Percentiles rank a stretch among this genome's conserved stretches.
Conservation (phyloP, 1,140 invertebrate species). For the Leptonema lineaticorne region DNA sequence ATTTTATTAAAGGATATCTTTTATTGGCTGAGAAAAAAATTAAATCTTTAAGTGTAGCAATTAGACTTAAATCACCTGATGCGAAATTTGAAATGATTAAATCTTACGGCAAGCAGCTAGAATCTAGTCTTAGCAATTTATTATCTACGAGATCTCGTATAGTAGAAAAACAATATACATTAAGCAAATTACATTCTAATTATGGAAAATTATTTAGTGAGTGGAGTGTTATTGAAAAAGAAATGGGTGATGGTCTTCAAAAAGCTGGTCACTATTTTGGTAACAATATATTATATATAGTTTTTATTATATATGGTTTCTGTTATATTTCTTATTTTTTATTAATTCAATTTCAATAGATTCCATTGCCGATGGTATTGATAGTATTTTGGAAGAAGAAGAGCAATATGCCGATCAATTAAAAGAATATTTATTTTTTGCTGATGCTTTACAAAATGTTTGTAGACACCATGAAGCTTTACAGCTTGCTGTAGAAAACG, state of each 20-base stretch:
- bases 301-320: background rate
- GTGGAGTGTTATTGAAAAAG: constrained; percentile 82
- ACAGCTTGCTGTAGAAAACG: constrained; percentile 71
- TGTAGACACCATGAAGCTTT: constrained; percentile 73
- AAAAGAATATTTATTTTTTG: constrained; percentile 81
- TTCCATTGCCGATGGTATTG: constrained; percentile 75
- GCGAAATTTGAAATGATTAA: constrained; percentile 75
- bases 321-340: background rate
- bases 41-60: constrained; percentile 72
- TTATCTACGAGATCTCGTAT: constrained; percentile 64
- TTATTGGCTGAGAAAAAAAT: constrained; percentile 75
- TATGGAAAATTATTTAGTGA: constrained; percentile 83
- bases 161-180: constrained; percentile 73
- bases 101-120: constrained; percentile 73
- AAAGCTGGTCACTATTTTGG: constrained; percentile 64
- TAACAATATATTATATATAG: constrained; percentile 36
- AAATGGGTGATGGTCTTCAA: constrained; percentile 79
- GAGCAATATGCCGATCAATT: constrained; percentile 81
- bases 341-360: constrained; percentile 52
- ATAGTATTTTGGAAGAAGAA: constrained; percentile 77
- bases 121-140: constrained; percentile 63
- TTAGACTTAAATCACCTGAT: constrained; percentile 72
- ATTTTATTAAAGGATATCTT: constrained; percentile 61
- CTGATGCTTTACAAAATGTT: constrained; percentile 71
- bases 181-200: constrained; percentile 81